These are phyloP conservation scores for Saccostrea cuccullata DNA, from an alignment of 1,140 invertebrate species.

Conservation along the genomic window DNA sequence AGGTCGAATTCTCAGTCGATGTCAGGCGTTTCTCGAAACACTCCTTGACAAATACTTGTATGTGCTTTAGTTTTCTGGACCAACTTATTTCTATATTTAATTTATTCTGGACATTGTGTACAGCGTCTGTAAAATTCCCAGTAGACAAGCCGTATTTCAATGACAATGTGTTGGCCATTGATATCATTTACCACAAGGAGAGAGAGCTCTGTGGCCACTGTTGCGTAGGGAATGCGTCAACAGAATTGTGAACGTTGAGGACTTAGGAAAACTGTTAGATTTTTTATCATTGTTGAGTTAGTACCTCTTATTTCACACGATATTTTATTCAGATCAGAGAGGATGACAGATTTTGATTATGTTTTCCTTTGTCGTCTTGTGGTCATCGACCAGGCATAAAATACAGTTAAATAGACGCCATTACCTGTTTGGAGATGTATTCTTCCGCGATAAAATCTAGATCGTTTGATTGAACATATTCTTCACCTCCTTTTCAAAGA, in stretches of 20 bases:
- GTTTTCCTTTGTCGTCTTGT: too few species aligned
- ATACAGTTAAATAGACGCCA: background rate
- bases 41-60: background rate
- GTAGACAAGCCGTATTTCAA: background rate
- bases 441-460: background rate
- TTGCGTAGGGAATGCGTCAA: background rate
- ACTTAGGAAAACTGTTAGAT: background rate
- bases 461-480: background rate
- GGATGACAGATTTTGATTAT: too few species aligned
- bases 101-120: background rate
- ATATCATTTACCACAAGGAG: background rate
- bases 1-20: background rate
- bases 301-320: too few species aligned
- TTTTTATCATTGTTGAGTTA: too few species aligned
- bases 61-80: background rate
- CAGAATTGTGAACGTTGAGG: background rate
- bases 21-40: background rate
- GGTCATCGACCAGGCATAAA: too few species aligned
- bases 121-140: background rate
- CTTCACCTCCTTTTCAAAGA: too few species aligned
- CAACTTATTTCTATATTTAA: background rate
- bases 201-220: background rate
- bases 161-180: slow-evolving; percentile 20
- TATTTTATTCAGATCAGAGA: too few species aligned
- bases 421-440: background rate